phyloP scores from a whole-genome alignment of 2,113 vertebrate genomes.

The Psammodynastes pulverulentus region DNA sequence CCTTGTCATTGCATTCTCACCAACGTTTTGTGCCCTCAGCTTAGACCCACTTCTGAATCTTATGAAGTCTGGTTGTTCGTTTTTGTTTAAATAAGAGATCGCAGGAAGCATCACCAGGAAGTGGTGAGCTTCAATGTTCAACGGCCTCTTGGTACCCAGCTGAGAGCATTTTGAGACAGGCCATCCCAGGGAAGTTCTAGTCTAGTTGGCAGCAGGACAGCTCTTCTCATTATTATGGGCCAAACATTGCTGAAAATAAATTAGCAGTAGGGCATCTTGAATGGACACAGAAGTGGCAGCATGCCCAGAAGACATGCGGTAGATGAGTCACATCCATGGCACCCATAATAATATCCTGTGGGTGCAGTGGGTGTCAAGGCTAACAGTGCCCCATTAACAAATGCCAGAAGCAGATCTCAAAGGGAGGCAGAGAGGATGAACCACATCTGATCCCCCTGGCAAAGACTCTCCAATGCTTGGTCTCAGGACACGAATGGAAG shows the following conservation, averaged over 20 bases:
- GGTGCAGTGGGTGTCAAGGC: neutral
- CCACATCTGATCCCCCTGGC: neutral
- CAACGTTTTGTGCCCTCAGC: neutral
- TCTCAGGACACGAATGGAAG: neutral
- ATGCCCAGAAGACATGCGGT: neutral
- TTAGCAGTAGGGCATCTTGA: neutral
- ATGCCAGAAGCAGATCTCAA: neutral
- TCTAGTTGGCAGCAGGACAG: neutral
- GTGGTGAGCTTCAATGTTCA: neutral
- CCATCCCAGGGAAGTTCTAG: neutral
- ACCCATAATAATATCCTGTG: conserved; percentile 1
- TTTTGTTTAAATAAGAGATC: neutral
- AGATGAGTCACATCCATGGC: conserved; percentile 9
- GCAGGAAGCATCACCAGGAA: neutral
- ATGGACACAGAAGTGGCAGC: neutral
- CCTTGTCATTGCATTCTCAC: neutral
- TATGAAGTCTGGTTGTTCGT: neutral
- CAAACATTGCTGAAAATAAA: neutral
- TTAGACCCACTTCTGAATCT: neutral
- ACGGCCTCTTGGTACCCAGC: neutral
- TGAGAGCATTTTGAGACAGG: neutral
- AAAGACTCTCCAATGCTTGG: neutral
- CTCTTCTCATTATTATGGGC: neutral
- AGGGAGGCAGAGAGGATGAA: neutral
- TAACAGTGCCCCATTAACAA: neutral